Base-by-base conservation (phyloP, 1,140 invertebrate species). In the Zaprionus nigranus region DNA sequence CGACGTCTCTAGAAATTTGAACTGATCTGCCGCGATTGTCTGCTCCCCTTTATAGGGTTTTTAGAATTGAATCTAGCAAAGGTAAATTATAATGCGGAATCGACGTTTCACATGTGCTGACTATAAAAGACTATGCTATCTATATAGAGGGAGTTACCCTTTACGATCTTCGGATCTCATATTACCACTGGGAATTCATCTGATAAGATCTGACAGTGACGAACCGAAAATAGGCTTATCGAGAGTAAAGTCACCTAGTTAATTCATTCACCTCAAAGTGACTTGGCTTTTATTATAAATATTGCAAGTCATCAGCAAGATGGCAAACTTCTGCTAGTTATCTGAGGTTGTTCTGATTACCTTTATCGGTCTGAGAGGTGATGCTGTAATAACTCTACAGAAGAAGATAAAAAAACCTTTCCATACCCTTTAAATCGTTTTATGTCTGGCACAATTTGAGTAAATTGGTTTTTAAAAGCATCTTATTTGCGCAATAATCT, bases 11-110 rank as follows among this genome's bases (percentile, higher is more conserved):
- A 34, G 36, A 54, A 81, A 71, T 65, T 30, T 36, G 58, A 53
- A 70, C 70, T 81, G 53, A 40, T 17, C n/a, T n/a, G 7, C 38
- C 28, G 46, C 28, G 20, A 15, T 15, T 1, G 0, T 62, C 12
- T 15, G 3, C 13, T 34, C 12, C 22, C 12, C 63, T 49, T 84
- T 84, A 70, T 78, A 84, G 69, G 63, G 9, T 9, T 11, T 20
- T 20, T 51, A 34, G 34, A 15, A 26, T 26, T 17, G 63, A 67
- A 36, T 58, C 69, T 78, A 24, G 56, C 60, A 57, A 59, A 73
- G 63, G 56, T 78, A 26, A 34, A 22, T 28, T 51, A 30, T 4
- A 43, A 13, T 30, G 59, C 9, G 46, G 24, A 49, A 75, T 75
- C 22, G 73, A 75, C 73, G 28, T 17, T 38, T 59, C 54, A 46